Conservation (phyloP, 2,113 vertebrate species). For the Malurus alboscapulatus region DNA sequence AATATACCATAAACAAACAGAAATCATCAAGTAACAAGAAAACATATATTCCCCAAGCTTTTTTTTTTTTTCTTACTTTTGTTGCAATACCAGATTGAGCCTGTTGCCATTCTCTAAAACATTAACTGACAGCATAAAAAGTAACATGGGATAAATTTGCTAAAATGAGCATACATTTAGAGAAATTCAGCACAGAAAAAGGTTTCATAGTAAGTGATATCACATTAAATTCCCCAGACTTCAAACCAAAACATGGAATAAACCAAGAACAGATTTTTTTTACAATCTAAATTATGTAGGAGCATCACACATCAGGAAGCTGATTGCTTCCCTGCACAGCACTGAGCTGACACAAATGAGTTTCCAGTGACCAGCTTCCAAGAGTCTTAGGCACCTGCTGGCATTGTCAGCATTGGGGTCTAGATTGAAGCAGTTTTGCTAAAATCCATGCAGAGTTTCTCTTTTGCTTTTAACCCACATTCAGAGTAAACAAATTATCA, state of each 20-base stretch:
- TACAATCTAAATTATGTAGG: background rate
- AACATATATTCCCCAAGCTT: background rate
- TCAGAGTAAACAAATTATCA: background rate
- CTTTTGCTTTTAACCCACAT: background rate
- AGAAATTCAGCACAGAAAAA: background rate
- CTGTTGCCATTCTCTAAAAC: background rate
- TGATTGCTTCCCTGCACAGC: background rate
- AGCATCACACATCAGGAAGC: background rate
- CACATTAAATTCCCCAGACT: background rate
- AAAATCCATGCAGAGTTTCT: background rate
- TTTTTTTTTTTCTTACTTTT: background rate
- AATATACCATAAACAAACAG: background rate
- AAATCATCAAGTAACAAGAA: background rate
- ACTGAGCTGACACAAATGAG: background rate
- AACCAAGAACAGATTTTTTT: background rate
- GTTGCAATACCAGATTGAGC: background rate
- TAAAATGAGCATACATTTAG: background rate
- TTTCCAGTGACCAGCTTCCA: background rate
- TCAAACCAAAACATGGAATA: background rate
- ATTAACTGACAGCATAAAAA: background rate
- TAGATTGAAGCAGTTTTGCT: background rate
- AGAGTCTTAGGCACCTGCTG: background rate
- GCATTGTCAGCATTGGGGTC: background rate
- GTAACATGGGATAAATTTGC: background rate
- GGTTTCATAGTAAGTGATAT: background rate